Evolutionary conservation across 2,113 vertebrate genomes (phyloP), one percentile per base, ranked within the genome.

Genomic region (Sitta europaea): DNA sequence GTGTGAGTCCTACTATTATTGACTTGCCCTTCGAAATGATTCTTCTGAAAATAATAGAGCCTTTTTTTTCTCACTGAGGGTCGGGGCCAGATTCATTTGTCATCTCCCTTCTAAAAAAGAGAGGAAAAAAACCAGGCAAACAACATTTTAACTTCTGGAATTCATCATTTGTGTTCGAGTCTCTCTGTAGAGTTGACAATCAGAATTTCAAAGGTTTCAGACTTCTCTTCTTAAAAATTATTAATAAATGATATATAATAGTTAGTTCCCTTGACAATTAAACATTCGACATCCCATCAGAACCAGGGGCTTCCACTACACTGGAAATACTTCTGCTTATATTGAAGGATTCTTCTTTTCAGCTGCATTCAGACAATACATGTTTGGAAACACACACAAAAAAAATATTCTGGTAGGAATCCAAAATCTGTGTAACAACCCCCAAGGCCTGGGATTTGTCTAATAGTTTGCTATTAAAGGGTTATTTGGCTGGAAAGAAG

Each of bases 1-100:
- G 59, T 94, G 53, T 92, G 81, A 80, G 62, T 92, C 90, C 81
- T 90, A 58, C 91, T 86, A 68, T 95, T 95, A 91, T 79, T 97
- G 94, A 90, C 90, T 91, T 94, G 75, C 42, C 89, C 78, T 93
- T 92, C 23, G 2, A 94, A 96, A 94, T 88, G 10, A 42, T 84
- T 95, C 65, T 92, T 94, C 83, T 92, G 91, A 81, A 92, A 90
- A 90, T 57, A 95, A 94, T 48, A 50, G 42, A 83, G 75, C 42
- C 36, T 7, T 36, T 75, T 92, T 59, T 73, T 77, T 48, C 75
- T 22, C 47, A 66, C 58, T 58, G 33, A 29, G 5, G 8, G 5
- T 5, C 80, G 35, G 28, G 67, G 24, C 31, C 73, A 75, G 38
- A 68, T 73, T 84, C 2, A 63, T 93, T 94, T 71, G 43, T 80